Base-by-base conservation (phyloP, 2,113 vertebrate genomes). In the Nothocercus nigrocapillus region DNA sequence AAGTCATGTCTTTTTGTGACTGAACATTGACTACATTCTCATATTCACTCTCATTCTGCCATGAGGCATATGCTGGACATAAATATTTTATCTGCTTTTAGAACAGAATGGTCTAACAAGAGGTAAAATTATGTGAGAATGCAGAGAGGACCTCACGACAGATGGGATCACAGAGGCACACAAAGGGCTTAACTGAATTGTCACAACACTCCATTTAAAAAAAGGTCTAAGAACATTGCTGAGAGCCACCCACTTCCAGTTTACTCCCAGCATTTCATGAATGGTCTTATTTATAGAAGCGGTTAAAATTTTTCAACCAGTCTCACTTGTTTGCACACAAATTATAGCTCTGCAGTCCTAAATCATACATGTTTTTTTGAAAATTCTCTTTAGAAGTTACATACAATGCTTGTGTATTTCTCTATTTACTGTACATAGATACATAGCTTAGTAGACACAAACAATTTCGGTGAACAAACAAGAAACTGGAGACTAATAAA, bases 61-160 rank as follows among this genome's bases (percentile, higher is more conserved):
- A 32, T 68, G 72, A 68, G 64, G n/a, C 34, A 56, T 36, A 24
- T 24, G 67, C n/a, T 75, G 0, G 0, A 64, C 56, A 45, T n/a
- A 63, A 85, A 70, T 78, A 90, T 78, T 93, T 91, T 51, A 78
- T 81, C 64, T 88, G 19, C 20, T 91, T 88, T 94, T 93, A 45
- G 17, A 81, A 19, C 42, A 56, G 8, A 75, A 38, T 47, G n/a
- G 62, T 80, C 75, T 66, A 54, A 53, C 34, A 82, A 85, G 61
- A 74, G 25, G 28, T 61, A 88, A 38, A 47, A 27, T 47, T 84
- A 78, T 80, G 67, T 67, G 89, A 88, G 42, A 75, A 83, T 24
- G 30, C 6, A 51, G 64, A 75, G 56, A 75, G 61, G 22, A 38
- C 75, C 92, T 94, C 83, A 76, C 91, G 85, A 93, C 22, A 64